Base-by-base conservation (phyloP, 2,113 vertebrate species). In the Neopipo cinnamomea region DNA sequence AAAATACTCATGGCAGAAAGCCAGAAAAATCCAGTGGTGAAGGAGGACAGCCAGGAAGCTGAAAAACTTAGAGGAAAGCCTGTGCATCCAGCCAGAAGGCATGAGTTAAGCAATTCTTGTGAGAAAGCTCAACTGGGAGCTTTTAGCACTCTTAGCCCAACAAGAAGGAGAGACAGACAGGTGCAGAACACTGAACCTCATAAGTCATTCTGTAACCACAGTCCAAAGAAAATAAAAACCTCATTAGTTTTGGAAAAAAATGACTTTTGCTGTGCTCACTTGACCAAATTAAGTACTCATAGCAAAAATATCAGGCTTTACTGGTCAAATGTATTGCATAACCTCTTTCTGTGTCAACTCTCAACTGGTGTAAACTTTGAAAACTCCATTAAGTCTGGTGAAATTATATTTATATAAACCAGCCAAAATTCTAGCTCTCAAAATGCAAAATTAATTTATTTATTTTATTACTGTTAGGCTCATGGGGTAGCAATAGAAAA, bases 221-320 rank as follows among this genome's bases (percentile, higher is more conserved):
- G 68, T 93, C 91, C 88, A 95, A 92, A 78, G 74, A 94, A 95
- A 96, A 93, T 55, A 84, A 92, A 94, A 95, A 87, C 37, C 77
- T 91, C 85, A 77, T 93, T 75, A 93, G 59, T 88, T 84, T 13
- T 94, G 93, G 90, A 95, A 97, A 95, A 56, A 91, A 92, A 44
- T 96, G 79, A 91, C 65, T 88, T 94, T 72, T 0, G 0, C 61
- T 63, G 39, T 47, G 28, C 30, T 93, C n/a, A 42, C 72, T 93
- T 73, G 76, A 86, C 67, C 25, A 80, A 90, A 93, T 88, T 80
- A 94, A 90, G 47, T 52, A 80, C 39, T 95, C 78, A 52, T 74
- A 91, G 30, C 47, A 63, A 77, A 95, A 84, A 28, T 67, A 94
- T 93, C 67, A 91, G 77, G 68, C 82, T 90, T 61, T 63, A 88